Conservation (phyloP, 2,888 invertebrate genomes). For the Venustoraphidia nigricollis region DNA sequence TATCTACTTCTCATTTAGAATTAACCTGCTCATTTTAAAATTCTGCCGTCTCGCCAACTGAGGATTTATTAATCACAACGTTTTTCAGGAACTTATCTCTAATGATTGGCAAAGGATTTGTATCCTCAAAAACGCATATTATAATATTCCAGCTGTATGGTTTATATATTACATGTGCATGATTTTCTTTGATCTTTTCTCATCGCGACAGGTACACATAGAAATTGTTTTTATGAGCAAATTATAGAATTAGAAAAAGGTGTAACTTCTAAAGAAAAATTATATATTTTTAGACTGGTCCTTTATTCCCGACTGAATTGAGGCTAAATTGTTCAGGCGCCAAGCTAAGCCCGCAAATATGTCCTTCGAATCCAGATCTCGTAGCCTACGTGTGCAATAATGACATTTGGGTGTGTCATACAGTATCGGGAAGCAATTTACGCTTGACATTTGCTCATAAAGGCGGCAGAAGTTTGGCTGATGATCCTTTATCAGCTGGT, state of each 20-base stretch:
- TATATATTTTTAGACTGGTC: constrained; percentile 30
- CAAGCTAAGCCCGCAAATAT: constrained; percentile 68
- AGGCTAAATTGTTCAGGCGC: constrained; percentile 48
- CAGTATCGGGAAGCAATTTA: constrained; percentile 48
- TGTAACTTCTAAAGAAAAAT: no score
- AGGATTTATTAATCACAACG: no score
- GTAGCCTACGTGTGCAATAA: constrained; percentile 82
- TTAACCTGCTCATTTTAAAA: no score
- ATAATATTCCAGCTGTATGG: not conserved
- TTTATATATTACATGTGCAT: no score
- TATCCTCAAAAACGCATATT: not conserved
- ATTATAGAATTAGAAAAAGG: no score
- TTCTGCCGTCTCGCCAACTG: no score
- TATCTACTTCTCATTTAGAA: no score
- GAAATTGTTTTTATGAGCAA: no score
- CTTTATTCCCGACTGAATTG: constrained; percentile 51
- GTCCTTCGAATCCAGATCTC: constrained; percentile 62
- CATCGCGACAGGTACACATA: no score
- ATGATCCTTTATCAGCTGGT: constrained; percentile 80
- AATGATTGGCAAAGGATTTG: no score
- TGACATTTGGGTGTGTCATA: constrained; percentile 79
- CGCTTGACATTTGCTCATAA: constrained; percentile 55
- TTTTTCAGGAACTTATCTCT: no score
- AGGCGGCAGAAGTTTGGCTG: constrained; percentile 49
- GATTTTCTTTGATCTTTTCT: no score